A percentile compares a stretch with the other conserved stretches of the same genome.
Evolutionary conservation across 2,888 invertebrate genomes (phyloP).

Genomic region (Meteorus colon): DNA sequence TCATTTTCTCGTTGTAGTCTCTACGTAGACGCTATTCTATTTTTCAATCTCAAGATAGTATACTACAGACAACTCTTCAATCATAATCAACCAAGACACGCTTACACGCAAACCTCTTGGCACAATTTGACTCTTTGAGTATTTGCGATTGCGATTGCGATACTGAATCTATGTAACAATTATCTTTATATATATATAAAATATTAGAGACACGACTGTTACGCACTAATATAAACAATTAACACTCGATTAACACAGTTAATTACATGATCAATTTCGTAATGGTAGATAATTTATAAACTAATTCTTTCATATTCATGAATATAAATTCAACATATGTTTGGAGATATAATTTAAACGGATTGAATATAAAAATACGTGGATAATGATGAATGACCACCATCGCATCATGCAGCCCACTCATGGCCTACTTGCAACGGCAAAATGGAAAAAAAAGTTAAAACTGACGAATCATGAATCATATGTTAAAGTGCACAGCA

Average conservation of each 20-base stretch:
- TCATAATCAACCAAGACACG: conserved; percentile 9
- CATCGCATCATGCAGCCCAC: conserved; percentile 22
- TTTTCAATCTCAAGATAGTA: not conserved
- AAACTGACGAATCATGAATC: conserved; percentile 14
- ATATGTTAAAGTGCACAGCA: conserved; percentile 18
- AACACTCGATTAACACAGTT: not conserved
- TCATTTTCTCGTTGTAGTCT: not conserved
- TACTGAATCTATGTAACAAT: not conserved
- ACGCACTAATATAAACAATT: not conserved
- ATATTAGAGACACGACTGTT: no score
- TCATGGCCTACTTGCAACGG: conserved; percentile 33
- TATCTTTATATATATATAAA: not conserved
- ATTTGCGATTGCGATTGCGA: conserved; percentile 8
- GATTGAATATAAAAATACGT: not conserved
- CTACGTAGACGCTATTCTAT: conserved; percentile 2
- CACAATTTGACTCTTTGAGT: conserved; percentile 13
- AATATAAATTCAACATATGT: not conserved
- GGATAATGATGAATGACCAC: not conserved
- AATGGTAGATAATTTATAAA: not conserved
- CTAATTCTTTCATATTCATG: not conserved
- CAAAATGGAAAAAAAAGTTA: not conserved
- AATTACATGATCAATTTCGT: not conserved
- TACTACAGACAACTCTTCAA: not conserved
- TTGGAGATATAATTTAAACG: not conserved
- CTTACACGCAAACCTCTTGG: conserved; percentile 15